Evolutionary conservation across 1,140 invertebrate species (phyloP).

Genomic region (Oppia nitens): DNA sequence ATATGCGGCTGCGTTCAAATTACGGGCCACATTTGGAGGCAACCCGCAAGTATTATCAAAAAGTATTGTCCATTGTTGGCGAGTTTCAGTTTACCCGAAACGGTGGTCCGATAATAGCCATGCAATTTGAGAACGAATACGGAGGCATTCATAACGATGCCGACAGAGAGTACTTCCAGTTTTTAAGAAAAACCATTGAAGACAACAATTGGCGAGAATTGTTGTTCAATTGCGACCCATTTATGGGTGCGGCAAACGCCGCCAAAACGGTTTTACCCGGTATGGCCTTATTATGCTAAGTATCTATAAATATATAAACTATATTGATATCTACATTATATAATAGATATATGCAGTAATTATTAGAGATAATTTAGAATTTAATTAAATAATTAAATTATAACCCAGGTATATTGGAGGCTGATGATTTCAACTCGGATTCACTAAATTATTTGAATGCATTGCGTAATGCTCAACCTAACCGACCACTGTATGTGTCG

Average conservation of each 20-base stretch:
- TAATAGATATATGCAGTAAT: too few relatives aligned
- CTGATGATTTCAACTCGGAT: slow-evolving; percentile 11
- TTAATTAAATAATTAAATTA: too few relatives aligned
- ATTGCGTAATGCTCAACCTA: slow-evolving; percentile 19
- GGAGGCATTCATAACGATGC: neutral
- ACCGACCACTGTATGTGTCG: slow-evolving; percentile 26
- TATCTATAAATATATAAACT: too few relatives aligned
- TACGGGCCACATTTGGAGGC: slow-evolving; percentile 23
- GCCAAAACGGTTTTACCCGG: too few relatives aligned
- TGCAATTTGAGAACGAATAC: slow-evolving; percentile 20
- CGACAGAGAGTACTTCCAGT: slow-evolving; percentile 9
- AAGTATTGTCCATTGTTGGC: slow-evolving; percentile 27
- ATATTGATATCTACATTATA: too few relatives aligned
- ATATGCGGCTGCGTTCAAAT: slow-evolving; percentile 18
- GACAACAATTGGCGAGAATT: slow-evolving; percentile 3
- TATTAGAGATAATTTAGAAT: too few relatives aligned
- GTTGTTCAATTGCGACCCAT: slow-evolving; percentile 9
- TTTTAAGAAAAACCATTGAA: neutral
- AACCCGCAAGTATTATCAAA: slow-evolving; percentile 27
- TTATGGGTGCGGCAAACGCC: neutral
- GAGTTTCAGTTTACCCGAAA: slow-evolving; percentile 26
- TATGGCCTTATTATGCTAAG: too few relatives aligned
- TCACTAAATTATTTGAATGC: slow-evolving; percentile 5
- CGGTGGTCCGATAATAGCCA: slow-evolving; percentile 29
- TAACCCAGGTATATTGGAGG: neutral